Percentiles rank a stretch among this genome's conserved stretches.
Evolutionary conservation across 2,113 vertebrate genomes (phyloP).

Genomic region (Carassius auratus): DNA sequence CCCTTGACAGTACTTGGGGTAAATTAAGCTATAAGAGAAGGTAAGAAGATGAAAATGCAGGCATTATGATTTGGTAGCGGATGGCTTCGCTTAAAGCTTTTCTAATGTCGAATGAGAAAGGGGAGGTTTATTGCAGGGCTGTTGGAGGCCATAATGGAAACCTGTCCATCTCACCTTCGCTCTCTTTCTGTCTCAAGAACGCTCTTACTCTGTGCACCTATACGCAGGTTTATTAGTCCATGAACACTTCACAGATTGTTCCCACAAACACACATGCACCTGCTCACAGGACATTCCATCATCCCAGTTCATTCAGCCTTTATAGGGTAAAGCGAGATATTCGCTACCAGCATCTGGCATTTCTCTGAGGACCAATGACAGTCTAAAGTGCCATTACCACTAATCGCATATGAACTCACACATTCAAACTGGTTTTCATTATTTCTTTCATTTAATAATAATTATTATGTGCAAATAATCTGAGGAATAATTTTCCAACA

Average conservation of each 20-base stretch:
- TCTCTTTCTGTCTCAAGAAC: not conserved
- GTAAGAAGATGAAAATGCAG: slow-evolving; percentile 44
- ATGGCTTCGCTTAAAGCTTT: slow-evolving; percentile 51
- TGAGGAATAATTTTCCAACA: not conserved
- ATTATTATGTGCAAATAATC: not conserved
- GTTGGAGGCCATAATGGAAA: slow-evolving; percentile 47
- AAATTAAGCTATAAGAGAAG: slow-evolving; percentile 74
- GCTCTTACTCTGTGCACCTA: not conserved
- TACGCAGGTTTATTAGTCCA: not conserved
- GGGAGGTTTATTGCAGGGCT: slow-evolving; percentile 27
- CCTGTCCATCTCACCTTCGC: slow-evolving; percentile 6
- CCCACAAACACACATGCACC: not conserved
- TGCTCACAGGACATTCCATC: not conserved
- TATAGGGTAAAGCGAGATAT: slow-evolving; percentile 1
- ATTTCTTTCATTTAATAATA: no score
- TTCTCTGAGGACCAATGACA: not conserved
- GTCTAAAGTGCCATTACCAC: not conserved
- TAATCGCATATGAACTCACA: not conserved
- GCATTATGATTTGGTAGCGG: slow-evolving; percentile 50
- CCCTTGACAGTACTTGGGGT: slow-evolving; percentile 75
- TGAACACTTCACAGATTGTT: not conserved
- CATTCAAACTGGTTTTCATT: not conserved
- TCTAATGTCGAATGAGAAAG: slow-evolving; percentile 46
- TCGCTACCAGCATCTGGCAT: not conserved
- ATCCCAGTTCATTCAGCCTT: slow-evolving; percentile 5